Conservation (phyloP, 1,140 invertebrate species). For the Homarus americanus region DNA sequence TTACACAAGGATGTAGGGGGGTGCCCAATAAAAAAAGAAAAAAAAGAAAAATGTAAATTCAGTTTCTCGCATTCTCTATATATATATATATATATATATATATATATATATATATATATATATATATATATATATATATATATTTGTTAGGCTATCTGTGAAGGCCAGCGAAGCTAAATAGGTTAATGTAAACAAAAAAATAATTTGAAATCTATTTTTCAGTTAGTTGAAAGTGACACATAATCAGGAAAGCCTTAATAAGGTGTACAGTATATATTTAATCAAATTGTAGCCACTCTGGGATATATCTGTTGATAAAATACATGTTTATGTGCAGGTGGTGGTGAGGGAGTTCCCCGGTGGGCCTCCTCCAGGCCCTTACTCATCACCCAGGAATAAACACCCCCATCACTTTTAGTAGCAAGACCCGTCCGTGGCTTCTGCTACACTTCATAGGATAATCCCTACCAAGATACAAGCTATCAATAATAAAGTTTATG, state of each 20-base stretch:
- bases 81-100: no score
- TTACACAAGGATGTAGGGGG: no score
- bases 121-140: no score
- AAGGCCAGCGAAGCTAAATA: neutral
- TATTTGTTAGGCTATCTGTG: no score
- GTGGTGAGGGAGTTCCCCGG: neutral
- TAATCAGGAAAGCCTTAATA: conserved; percentile 39
- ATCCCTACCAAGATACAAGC: conserved; percentile 5
- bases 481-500: conserved; percentile 36
- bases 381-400: neutral
- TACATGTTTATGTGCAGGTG: neutral
- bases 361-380: neutral
- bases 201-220: conserved; percentile 25
- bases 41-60: no score
- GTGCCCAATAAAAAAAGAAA: no score
- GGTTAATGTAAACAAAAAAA: neutral
- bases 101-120: no score
- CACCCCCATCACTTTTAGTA: neutral
- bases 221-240: conserved; percentile 59
- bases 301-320: neutral
- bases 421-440: neutral
- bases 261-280: neutral
- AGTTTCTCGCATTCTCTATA: no score
- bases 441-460: neutral
- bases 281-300: neutral